Evolutionary conservation across 2,888 invertebrate species (phyloP).

Genomic region (Andrena camellia): DNA sequence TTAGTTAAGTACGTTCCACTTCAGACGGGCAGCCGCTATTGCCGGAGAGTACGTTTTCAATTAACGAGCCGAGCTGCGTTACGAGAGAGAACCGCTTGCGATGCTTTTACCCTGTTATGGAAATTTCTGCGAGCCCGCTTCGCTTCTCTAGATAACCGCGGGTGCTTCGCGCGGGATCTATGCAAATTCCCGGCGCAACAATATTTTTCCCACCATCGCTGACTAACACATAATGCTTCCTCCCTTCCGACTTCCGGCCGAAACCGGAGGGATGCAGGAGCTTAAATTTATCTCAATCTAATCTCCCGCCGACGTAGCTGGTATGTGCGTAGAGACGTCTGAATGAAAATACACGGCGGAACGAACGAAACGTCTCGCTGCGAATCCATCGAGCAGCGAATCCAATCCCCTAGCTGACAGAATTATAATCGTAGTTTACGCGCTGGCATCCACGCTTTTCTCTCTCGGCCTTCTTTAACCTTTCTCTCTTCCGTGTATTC

Average conservation of each 20-base stretch:
- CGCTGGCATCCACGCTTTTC: neutral
- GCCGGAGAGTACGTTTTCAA: neutral
- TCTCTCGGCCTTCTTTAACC: neutral
- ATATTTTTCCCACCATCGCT: too few relatives aligned
- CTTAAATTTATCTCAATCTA: too few relatives aligned
- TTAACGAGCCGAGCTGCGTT: constrained; percentile 1
- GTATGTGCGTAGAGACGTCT: too few relatives aligned
- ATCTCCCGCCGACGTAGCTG: too few relatives aligned
- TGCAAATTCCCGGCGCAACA: neutral
- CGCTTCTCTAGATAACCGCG: neutral
- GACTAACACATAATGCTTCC: too few relatives aligned
- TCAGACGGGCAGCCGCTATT: neutral
- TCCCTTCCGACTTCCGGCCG: too few relatives aligned
- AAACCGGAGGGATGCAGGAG: too few relatives aligned
- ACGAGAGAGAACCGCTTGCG: neutral
- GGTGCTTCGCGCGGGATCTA: neutral
- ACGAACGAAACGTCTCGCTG: neutral
- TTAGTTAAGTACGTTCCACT: neutral
- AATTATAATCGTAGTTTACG: neutral
- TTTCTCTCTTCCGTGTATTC: neutral
- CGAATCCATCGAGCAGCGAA: neutral
- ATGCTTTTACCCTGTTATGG: constrained; percentile 24
- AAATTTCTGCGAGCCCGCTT: neutral
- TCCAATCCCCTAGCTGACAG: neutral
- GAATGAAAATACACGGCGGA: neutral